Base-by-base conservation (phyloP, 2,888 invertebrate genomes). In the Neocrepidodera transversa region DNA sequence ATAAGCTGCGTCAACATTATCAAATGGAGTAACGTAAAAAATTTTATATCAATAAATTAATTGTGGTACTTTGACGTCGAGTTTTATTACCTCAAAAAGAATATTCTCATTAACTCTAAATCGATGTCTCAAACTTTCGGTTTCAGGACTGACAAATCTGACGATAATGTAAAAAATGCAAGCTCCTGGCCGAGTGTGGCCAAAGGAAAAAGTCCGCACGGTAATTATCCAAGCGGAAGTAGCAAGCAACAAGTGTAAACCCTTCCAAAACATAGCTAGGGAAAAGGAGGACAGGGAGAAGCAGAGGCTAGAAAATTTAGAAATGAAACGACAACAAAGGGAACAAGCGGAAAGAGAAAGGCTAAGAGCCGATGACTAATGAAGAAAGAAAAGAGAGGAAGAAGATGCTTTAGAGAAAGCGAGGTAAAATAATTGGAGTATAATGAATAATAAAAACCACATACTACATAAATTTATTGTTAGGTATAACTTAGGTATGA, bases 151-250 rank as follows among this genome's bases (percentile, higher is more conserved):
- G 54, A 53, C 30, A 70, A 71, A 45, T 58, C 64, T 10, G 92
- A 92, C 70, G 89, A 88, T 74, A 91, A 91, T 78, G 85, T 95
- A 58, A 94, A 93, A 78, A 95, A 95, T 76, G 92, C 93, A 13
- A 93, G 91, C 68, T 93, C 93, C 0, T 96, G 95, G 95, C 94
- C 94, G 1, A 93, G 92, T 60, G 78, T 95, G 68, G 95, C 93
- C 0, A 92, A 92, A 76, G 86, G 90, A 16, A 74, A 69, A 42
- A 88, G 89, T 67, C 88, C 88, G 50, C 88, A 87, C 69, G 82
- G 79, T 49, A 67, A 66, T 51, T 53, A 62, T 0, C 54, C 78
- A 79, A 63, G 78, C 77, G 60, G 79, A 78, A 51, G 82, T 63
- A 68, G 72, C 63, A 66, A 77, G 66, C 72, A 76, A 65, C 69